phyloP scores from a whole-genome alignment of 2,113 vertebrate species.

The Chionis minor region DNA sequence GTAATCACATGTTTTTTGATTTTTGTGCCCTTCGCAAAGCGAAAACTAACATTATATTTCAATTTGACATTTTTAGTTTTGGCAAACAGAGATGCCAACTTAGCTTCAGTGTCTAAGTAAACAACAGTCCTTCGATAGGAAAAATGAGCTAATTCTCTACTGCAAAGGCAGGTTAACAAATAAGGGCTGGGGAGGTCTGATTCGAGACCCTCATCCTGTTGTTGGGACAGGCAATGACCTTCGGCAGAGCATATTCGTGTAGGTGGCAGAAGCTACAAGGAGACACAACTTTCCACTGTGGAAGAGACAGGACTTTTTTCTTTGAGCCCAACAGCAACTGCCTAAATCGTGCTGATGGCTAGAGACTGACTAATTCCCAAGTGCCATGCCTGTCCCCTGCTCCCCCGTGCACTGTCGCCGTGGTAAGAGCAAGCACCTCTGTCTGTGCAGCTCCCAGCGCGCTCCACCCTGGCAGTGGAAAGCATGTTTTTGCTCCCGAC shows the following conservation, averaged over 20 bases:
- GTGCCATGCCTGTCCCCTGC: neutral
- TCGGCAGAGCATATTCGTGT: accelerated
- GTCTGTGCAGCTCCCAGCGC: neutral
- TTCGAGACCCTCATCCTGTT: neutral
- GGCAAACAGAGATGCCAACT: neutral
- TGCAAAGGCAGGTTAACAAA: neutral
- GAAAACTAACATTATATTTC: neutral
- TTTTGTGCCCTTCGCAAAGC: neutral
- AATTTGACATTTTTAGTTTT: neutral
- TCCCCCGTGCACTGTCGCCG: neutral
- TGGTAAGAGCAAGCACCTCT: neutral
- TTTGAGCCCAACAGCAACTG: neutral
- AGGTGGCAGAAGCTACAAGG: neutral
- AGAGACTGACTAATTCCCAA: neutral
- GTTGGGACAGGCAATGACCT: neutral
- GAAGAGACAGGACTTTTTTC: neutral
- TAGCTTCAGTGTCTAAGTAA: neutral
- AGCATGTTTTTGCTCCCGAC: neutral
- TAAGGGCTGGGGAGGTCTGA: neutral
- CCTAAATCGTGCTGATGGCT: neutral
- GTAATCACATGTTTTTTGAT: neutral
- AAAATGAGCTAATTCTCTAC: neutral
- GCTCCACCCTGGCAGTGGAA: neutral
- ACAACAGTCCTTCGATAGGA: accelerated
- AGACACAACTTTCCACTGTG: neutral